These are phyloP conservation scores for Sepioteuthis lessoniana DNA, from an alignment of 2,888 invertebrate species.

Conservation along the genomic window DNA sequence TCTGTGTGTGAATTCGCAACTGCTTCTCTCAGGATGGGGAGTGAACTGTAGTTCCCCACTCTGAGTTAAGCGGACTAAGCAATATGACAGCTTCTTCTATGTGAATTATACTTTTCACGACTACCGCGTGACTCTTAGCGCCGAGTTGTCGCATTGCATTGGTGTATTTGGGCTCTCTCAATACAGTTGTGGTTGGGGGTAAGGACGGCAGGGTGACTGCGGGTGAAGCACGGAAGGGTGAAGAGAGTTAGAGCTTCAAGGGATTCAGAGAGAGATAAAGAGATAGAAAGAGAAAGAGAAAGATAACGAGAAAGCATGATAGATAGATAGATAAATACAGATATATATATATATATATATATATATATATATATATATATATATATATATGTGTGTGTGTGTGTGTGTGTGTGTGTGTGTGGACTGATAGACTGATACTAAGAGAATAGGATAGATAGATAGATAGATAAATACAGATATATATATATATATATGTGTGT, in stretches of 20 bases:
- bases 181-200: neutral
- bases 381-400: no score
- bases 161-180: neutral
- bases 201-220: neutral
- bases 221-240: neutral
- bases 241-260: neutral
- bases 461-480: no score
- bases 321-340: no score
- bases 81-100: slow-evolving; percentile 43
- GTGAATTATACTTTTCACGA: slow-evolving; percentile 44
- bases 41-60: neutral
- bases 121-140: slow-evolving; percentile 36
- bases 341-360: no score
- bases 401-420: no score
- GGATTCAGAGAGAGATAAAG: no score
- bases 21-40: neutral
- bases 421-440: neutral
- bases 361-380: no score
- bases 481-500: no score
- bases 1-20: neutral
- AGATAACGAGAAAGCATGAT: no score
- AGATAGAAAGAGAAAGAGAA: no score
- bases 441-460: neutral
- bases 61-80: slow-evolving; percentile 25
- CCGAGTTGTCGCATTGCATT: slow-evolving; percentile 39